Conservation (phyloP, 2,888 invertebrate genomes). For the Drosophila robusta region DNA sequence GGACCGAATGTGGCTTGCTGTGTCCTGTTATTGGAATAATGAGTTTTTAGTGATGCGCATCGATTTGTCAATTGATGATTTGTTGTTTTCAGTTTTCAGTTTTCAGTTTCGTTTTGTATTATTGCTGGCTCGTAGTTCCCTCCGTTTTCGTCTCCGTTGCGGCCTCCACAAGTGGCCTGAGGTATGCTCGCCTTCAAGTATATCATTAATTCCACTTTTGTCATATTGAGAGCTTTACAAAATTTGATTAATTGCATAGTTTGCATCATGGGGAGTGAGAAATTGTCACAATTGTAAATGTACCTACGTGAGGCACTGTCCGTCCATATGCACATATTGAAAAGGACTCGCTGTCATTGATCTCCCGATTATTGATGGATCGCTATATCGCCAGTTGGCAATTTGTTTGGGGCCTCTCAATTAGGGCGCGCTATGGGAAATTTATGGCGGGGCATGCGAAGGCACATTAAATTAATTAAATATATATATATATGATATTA, state of each 20-base stretch:
- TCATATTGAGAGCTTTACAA: conserved; percentile 73
- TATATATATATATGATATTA: background rate
- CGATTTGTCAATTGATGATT: conserved; percentile 82
- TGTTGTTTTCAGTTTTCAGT: conserved; percentile 63
- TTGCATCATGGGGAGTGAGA: conserved; percentile 66
- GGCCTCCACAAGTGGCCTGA: conserved; percentile 36
- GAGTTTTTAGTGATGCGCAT: conserved; percentile 79
- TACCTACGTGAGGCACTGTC: conserved; percentile 28
- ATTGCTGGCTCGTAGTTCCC: conserved; percentile 3
- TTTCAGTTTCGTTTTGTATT: conserved; percentile 30
- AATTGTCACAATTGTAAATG: conserved; percentile 68
- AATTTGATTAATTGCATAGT: conserved; percentile 67
- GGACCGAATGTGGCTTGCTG: conserved; percentile 50
- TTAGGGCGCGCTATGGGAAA: conserved; percentile 27
- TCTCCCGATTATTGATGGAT: conserved; percentile 46
- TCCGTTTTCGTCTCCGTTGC: background rate
- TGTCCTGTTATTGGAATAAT: conserved; percentile 82
- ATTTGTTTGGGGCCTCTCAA: conserved; percentile 40
- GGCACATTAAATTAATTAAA: background rate
- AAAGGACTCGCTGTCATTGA: conserved; percentile 43
- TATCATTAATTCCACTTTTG: conserved; percentile 78
- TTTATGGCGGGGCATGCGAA: conserved; percentile 7
- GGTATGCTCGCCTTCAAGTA: conserved; percentile 28
- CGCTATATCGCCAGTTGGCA: conserved; percentile 13
- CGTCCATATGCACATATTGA: background rate